Conservation (phyloP, 2,888 invertebrate genomes). For the Polydrusus tereticollis region DNA sequence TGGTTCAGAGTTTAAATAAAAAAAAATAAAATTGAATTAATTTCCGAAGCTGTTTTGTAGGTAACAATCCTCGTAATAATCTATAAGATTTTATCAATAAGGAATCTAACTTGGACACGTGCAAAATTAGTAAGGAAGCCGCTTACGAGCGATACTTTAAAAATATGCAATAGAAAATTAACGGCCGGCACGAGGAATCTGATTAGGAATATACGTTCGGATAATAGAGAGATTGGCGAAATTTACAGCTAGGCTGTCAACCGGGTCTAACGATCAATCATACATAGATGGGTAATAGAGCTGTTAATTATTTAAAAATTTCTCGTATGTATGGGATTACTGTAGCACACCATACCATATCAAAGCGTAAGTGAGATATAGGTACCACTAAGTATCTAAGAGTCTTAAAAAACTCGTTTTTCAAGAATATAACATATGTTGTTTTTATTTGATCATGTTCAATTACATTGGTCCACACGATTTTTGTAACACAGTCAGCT, state of each 20-base stretch:
- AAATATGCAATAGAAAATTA: neutral
- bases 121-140: conserved; percentile 11
- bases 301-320: neutral
- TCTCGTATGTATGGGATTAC: too few species aligned
- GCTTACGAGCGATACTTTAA: neutral
- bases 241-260: conserved; percentile 21
- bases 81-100: conserved; percentile 13
- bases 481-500: too few species aligned
- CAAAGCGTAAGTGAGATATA: too few species aligned
- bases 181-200: conserved; percentile 12
- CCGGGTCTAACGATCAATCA: conserved; percentile 11
- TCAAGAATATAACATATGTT: too few species aligned
- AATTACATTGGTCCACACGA: too few species aligned
- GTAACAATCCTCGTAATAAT: too few species aligned
- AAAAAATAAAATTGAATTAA: too few species aligned
- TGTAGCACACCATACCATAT: too few species aligned
- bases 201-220: conserved; percentile 5
- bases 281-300: neutral
- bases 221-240: conserved; percentile 17
- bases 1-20: too few species aligned
- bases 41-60: neutral
- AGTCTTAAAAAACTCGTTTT: too few species aligned
- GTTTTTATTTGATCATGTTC: too few species aligned
- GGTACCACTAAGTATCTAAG: too few species aligned
- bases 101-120: conserved; percentile 19